A percentile compares a stretch with the other conserved stretches of the same genome.
These are phyloP conservation scores for Orbicella faveolata DNA, from an alignment of 64 coral and sea anemone genomes.

Conservation along the genomic window DNA sequence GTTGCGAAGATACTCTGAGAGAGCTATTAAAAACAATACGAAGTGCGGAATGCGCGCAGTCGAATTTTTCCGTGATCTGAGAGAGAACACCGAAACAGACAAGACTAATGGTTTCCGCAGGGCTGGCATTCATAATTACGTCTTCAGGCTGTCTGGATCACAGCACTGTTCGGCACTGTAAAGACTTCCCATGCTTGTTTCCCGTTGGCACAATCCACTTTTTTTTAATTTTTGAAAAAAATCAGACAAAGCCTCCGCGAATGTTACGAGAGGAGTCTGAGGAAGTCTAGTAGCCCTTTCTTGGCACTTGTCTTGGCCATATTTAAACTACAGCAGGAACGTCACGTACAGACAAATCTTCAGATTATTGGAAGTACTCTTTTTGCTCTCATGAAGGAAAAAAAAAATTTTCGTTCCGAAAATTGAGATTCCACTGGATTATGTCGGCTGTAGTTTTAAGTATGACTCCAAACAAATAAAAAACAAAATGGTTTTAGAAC, in stretches of 20 bases:
- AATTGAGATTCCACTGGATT: no score
- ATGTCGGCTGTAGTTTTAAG: no score
- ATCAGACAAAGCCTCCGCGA: neutral
- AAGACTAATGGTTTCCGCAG: neutral
- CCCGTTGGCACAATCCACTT: neutral
- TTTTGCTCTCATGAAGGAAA: no score
- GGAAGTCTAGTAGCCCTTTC: no score
- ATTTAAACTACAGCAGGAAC: neutral
- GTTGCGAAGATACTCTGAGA: neutral
- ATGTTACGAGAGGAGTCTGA: neutral
- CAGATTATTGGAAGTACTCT: no score
- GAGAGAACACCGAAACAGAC: neutral
- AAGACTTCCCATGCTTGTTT: neutral
- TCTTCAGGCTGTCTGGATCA: neutral
- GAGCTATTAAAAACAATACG: neutral
- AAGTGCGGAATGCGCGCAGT: neutral
- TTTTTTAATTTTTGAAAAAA: neutral
- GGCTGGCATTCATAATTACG: neutral
- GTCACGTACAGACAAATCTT: no score
- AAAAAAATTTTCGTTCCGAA: no score
- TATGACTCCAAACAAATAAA: neutral
- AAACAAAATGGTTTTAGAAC: no score
- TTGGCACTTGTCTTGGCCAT: neutral
- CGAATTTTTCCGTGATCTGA: neutral
- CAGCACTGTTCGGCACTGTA: neutral